Conservation (phyloP, 1,140 invertebrate species). For the Aphaenogaster rudis region DNA sequence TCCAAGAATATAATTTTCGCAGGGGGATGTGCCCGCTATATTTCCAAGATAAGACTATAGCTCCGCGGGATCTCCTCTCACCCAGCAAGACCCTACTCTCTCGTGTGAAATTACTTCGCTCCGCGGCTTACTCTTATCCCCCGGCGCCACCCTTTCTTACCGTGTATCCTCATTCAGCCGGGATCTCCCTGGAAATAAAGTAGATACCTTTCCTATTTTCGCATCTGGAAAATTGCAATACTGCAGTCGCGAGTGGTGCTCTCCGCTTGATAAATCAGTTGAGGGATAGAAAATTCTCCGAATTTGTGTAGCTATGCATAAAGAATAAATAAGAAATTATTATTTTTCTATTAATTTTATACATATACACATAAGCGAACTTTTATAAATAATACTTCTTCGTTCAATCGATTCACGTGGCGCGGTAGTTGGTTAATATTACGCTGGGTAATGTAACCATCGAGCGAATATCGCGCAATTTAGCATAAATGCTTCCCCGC, state of each 20-base stretch:
- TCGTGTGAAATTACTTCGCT: slow-evolving; percentile 87
- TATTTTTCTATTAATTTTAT: not conserved
- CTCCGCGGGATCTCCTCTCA: slow-evolving; percentile 68
- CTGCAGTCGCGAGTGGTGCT: slow-evolving; percentile 62
- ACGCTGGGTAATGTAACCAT: slow-evolving; percentile 18
- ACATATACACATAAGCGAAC: not conserved
- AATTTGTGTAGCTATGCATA: slow-evolving; percentile 2
- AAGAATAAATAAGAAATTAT: slow-evolving; percentile 14
- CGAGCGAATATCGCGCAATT: slow-evolving; percentile 66
- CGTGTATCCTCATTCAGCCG: slow-evolving; percentile 85
- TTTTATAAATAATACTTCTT: slow-evolving; percentile 3
- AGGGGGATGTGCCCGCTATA: slow-evolving; percentile 75
- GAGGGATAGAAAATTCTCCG: slow-evolving; percentile 34
- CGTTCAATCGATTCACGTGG: not conserved
- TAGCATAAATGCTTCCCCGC: slow-evolving; percentile 74
- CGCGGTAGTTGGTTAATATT: slow-evolving; percentile 35
- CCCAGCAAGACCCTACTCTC: slow-evolving; percentile 78
- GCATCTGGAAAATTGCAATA: slow-evolving; percentile 86
- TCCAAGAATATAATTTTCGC: slow-evolving; percentile 86
- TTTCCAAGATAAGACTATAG: slow-evolving; percentile 84
- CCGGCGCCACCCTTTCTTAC: slow-evolving; percentile 78
- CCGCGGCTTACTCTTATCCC: slow-evolving; percentile 85
- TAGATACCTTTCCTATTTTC: slow-evolving; percentile 86
- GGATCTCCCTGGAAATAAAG: slow-evolving; percentile 86
- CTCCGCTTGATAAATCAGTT: slow-evolving; percentile 71